These are phyloP conservation scores for Gavia stellata DNA, from an alignment of 2,113 vertebrate species.

Conservation along the genomic window DNA sequence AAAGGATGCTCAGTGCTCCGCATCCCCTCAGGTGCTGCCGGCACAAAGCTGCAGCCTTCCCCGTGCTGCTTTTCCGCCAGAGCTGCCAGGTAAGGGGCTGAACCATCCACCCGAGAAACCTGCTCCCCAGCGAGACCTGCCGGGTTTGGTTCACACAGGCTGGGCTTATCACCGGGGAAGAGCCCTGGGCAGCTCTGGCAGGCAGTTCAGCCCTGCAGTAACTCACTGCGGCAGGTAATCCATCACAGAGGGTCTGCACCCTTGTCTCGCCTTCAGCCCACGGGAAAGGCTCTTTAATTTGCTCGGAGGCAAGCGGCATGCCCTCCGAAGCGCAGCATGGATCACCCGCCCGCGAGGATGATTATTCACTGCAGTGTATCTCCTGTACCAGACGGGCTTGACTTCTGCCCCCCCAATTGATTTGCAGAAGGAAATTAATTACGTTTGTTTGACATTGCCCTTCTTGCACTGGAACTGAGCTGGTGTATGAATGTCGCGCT, in stretches of 20 bases:
- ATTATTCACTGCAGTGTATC: background rate
- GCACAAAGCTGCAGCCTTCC: background rate
- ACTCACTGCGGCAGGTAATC: background rate
- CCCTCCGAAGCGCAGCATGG: fast-evolving
- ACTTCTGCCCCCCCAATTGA: constrained; percentile 33
- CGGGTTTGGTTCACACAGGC: fast-evolving
- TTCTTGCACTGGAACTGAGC: background rate
- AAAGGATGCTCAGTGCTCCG: background rate
- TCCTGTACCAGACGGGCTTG: background rate
- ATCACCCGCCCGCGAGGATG: background rate
- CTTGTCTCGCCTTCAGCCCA: background rate
- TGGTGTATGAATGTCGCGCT: background rate
- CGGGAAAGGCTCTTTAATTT: background rate
- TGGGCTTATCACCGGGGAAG: background rate
- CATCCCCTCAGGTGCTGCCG: fast-evolving
- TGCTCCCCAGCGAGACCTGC: fast-evolving
- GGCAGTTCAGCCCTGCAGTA: too few species aligned
- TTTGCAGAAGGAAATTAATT: constrained; percentile 36
- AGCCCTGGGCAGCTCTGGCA: background rate
- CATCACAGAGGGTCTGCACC: fast-evolving
- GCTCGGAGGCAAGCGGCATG: background rate
- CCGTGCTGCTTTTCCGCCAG: background rate
- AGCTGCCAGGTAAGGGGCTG: background rate
- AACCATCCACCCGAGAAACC: background rate
- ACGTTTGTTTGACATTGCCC: constrained; percentile 12